Evolutionary conservation across 2,797 vertebrate species (phyloP).

Genomic region (Mustela erminea): DNA sequence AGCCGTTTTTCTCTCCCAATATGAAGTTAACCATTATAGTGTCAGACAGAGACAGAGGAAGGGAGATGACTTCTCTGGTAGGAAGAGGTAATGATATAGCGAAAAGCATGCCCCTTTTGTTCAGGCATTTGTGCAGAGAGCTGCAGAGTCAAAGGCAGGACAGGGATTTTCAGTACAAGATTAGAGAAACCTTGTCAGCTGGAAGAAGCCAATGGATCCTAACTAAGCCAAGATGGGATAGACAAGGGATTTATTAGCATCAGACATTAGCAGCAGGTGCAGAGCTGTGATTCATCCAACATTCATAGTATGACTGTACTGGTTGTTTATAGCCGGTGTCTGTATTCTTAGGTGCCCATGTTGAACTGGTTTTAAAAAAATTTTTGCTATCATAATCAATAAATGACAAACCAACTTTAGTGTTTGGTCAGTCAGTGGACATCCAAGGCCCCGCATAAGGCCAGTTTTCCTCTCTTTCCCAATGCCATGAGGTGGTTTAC

Average conservation of each 20-base stretch:
- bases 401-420: background rate
- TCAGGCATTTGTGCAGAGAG: background rate
- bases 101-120: background rate
- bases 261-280: background rate
- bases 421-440: background rate
- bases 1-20: background rate
- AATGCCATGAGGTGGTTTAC: background rate
- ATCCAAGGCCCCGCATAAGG: background rate
- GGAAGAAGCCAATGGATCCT: conserved; percentile 26
- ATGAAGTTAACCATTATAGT: background rate
- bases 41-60: background rate
- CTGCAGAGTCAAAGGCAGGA: background rate
- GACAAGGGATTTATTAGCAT: background rate
- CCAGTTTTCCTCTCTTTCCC: background rate
- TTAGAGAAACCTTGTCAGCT: background rate
- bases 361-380: background rate
- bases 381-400: background rate
- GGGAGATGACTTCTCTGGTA: background rate
- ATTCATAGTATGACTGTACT: background rate
- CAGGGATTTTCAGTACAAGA: background rate
- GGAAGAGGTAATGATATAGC: background rate
- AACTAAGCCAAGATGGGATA: background rate
- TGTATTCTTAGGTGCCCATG: background rate
- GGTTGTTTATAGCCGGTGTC: background rate
- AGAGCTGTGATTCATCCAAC: background rate